phyloP scores from a whole-genome alignment of 2,888 invertebrate genomes.

The Cartodere bifasciata region DNA sequence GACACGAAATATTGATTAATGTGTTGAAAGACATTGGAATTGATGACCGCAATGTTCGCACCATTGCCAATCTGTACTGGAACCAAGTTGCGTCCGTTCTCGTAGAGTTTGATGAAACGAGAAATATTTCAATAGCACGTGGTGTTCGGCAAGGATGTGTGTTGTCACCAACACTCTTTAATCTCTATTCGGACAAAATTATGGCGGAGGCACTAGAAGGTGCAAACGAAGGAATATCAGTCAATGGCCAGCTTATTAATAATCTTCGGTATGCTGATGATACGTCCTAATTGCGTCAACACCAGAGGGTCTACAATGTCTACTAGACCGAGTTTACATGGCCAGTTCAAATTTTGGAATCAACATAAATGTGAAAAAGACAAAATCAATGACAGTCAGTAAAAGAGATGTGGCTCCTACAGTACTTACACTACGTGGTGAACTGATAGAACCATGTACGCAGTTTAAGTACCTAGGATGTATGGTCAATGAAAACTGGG shows the following conservation, averaged over 20 bases:
- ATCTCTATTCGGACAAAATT: slow-evolving; percentile 4
- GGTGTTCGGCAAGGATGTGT: slow-evolving; percentile 7
- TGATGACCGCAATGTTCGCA: no score
- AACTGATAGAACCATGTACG: slow-evolving; percentile 8
- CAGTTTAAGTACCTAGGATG: slow-evolving; percentile 9
- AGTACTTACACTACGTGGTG: slow-evolving; percentile 6
- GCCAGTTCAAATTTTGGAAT: slow-evolving; percentile 9
- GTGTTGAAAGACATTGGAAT: no score
- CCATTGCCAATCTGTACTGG: slow-evolving; percentile 6
- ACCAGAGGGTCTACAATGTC: slow-evolving; percentile 9
- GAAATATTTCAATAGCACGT: slow-evolving; percentile 1
- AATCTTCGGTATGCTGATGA: slow-evolving; percentile 13
- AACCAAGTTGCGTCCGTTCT: slow-evolving; percentile 2
- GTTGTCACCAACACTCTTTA: slow-evolving; percentile 3
- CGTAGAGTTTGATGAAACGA: slow-evolving; percentile 1
- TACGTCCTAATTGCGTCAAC: slow-evolving; percentile 10
- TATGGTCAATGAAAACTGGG: slow-evolving; percentile 3
- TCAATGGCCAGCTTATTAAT: slow-evolving; percentile 6
- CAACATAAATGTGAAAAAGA: slow-evolving; percentile 10
- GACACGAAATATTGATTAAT: no score
- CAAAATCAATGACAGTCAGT: slow-evolving; percentile 12
- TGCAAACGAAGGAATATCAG: slow-evolving; percentile 3
- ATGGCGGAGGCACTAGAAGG: slow-evolving; percentile 4
- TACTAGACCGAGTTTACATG: slow-evolving; percentile 6
- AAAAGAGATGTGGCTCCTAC: slow-evolving; percentile 8